A percentile compares a stretch with the other conserved stretches of the same genome.
Conservation (phyloP, 2,113 vertebrate species). For the Cyanistes caeruleus region DNA sequence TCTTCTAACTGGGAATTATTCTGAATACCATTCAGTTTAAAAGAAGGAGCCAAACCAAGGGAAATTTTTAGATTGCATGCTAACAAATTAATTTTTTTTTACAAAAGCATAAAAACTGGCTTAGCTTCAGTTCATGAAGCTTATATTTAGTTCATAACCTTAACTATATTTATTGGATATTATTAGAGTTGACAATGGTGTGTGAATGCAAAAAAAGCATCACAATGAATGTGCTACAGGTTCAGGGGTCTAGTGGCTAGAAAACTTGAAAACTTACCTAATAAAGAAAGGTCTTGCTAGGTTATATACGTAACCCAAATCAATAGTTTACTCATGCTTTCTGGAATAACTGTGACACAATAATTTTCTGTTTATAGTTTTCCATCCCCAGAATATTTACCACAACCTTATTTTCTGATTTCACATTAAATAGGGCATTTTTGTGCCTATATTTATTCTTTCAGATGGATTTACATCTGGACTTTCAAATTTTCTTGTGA, state of each 20-base stretch:
- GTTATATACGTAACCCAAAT: background rate
- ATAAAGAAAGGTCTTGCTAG: background rate
- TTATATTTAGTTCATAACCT: background rate
- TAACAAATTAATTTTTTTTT: background rate
- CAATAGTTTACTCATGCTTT: background rate
- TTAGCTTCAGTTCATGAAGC: background rate
- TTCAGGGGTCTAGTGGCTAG: background rate
- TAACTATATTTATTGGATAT: background rate
- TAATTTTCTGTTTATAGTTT: background rate
- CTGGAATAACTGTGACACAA: background rate
- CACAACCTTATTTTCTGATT: background rate
- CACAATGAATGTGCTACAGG: background rate
- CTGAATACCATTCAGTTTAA: background rate
- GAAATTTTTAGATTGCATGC: background rate
- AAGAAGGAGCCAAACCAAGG: background rate
- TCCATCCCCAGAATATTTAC: background rate
- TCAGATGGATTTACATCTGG: background rate
- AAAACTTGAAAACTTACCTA: background rate
- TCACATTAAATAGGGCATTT: background rate
- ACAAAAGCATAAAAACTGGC: background rate
- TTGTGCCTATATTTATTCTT: background rate
- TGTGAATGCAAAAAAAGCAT: background rate
- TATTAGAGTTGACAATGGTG: background rate
- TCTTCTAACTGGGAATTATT: background rate
- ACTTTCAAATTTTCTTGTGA: background rate